Evolutionary conservation across 2,888 invertebrate genomes (phyloP).

Genomic region (Pammene fasciana): DNA sequence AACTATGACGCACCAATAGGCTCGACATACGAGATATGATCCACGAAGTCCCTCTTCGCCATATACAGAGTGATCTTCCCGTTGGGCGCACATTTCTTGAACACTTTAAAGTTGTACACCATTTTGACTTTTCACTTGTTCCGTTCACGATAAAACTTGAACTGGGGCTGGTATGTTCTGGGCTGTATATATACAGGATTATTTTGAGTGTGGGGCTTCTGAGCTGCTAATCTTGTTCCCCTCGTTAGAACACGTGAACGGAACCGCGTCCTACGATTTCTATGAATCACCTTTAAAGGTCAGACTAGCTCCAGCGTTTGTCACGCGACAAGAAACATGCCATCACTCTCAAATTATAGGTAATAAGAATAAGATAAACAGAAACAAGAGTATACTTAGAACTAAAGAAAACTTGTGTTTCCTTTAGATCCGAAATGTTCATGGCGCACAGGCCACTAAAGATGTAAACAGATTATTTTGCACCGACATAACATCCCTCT

Average conservation of each 20-base stretch:
- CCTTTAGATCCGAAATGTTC: no score
- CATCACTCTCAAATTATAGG: no score
- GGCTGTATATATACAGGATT: constrained; percentile 69
- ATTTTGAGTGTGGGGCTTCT: constrained; percentile 65
- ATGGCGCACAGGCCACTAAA: no score
- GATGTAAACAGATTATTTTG: no score
- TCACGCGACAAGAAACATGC: neutral
- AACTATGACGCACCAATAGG: constrained; percentile 86
- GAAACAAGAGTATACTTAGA: no score
- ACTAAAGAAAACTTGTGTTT: no score
- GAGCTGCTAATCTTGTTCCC: constrained; percentile 63
- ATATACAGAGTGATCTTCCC: constrained; percentile 93
- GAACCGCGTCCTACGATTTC: constrained; percentile 34
- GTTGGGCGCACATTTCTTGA: constrained; percentile 95
- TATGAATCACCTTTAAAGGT: constrained; percentile 37
- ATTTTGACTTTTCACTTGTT: constrained; percentile 75
- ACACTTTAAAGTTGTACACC: constrained; percentile 96
- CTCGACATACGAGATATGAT: constrained; percentile 93
- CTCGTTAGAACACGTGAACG: constrained; percentile 61
- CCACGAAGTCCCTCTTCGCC: constrained; percentile 94
- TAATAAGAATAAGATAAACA: no score
- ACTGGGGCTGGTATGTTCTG: neutral
- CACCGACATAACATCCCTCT: no score
- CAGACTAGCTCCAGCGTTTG: neutral
- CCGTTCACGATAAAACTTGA: neutral